These are phyloP conservation scores for Eriocheir sinensis DNA, from an alignment of 1,140 invertebrate species.

Conservation along the genomic window DNA sequence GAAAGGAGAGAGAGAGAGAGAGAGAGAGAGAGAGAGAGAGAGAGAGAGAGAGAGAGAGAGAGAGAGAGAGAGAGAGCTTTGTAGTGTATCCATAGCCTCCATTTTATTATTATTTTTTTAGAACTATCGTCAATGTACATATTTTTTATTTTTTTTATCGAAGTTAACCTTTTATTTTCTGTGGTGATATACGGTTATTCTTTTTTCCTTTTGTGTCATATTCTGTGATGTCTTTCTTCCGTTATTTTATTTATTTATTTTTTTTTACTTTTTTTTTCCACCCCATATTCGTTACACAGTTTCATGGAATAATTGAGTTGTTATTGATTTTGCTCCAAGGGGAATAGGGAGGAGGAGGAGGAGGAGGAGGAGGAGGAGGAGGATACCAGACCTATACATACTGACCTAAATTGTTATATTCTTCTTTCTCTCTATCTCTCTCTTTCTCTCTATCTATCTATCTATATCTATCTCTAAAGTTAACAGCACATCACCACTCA, in stretches of 20 bases:
- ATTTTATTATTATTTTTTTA: too few species aligned
- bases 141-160: not conserved
- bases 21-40: not conserved
- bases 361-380: too few species aligned
- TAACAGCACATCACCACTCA: not conserved
- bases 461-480: not conserved
- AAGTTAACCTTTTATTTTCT: too few species aligned
- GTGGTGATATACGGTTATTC: too few species aligned
- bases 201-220: too few species aligned
- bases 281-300: not conserved
- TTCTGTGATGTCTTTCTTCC: too few species aligned
- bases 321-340: not conserved
- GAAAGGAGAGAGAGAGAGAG: not conserved
- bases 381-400: not conserved
- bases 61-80: not conserved
- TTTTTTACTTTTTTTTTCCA: not conserved
- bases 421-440: too few species aligned
- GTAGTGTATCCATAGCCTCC: too few species aligned
- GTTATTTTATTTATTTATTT: too few species aligned
- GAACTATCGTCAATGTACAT: too few species aligned
- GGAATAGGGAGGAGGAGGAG: not conserved
- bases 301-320: slow-evolving; percentile 9
- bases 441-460: not conserved
- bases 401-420: too few species aligned
- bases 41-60: not conserved